These are phyloP conservation scores for Drosophila nigritarsus DNA, from an alignment of 2,888 invertebrate genomes.

Conservation along the genomic window DNA sequence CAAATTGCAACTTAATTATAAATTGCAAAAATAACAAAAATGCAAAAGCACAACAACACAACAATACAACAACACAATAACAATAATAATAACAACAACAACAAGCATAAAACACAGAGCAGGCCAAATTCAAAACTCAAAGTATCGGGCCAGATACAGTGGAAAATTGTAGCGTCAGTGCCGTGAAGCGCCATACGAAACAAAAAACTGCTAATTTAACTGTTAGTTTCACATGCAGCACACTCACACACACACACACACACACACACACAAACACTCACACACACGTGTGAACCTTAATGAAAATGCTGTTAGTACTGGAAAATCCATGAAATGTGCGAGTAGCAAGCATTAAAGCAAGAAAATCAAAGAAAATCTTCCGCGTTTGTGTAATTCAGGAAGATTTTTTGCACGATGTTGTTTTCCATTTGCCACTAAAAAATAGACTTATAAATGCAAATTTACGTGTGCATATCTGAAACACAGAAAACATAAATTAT, in stretches of 20 bases:
- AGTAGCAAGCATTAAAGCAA: constrained; percentile 58
- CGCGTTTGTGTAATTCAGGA: constrained; percentile 82
- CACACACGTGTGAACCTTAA: constrained; percentile 49
- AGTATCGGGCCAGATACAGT: constrained; percentile 37
- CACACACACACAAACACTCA: constrained; percentile 15
- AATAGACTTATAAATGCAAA: constrained; percentile 3
- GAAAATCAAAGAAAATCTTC: constrained; percentile 79
- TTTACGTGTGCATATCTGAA: neutral
- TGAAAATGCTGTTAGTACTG: constrained; percentile 71
- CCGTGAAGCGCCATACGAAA: constrained; percentile 58
- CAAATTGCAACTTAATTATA: constrained; percentile 81
- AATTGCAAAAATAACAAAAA: constrained; percentile 66
- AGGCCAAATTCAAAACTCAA: constrained; percentile 35
- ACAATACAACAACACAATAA: constrained; percentile 4
- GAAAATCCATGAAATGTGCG: constrained; percentile 74
- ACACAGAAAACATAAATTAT: neutral
- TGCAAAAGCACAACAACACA: constrained; percentile 7
- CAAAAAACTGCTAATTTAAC: constrained; percentile 77
- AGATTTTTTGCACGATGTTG: constrained; percentile 70
- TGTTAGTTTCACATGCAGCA: constrained; percentile 70
- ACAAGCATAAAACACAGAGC: constrained; percentile 17
- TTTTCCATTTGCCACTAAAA: constrained; percentile 24
- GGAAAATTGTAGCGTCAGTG: constrained; percentile 66
- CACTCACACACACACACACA: constrained; percentile 22
- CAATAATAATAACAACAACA: constrained; percentile 7